These are phyloP conservation scores for Autographa gamma DNA, from an alignment of 2,888 invertebrate genomes.

Conservation along the genomic window DNA sequence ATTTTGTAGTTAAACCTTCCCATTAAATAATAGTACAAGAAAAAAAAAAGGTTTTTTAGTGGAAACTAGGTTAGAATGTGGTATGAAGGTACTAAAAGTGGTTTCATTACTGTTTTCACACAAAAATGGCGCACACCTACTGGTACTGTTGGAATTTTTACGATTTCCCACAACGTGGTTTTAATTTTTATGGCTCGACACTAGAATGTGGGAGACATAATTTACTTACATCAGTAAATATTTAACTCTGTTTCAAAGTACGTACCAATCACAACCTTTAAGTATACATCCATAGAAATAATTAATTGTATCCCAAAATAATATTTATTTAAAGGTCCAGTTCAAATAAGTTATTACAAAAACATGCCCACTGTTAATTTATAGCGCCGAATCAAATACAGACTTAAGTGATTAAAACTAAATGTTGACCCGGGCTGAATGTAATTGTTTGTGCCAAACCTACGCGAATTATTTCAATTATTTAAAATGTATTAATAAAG, in stretches of 20 bases:
- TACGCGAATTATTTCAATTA: background rate
- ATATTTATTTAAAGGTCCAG: conserved; percentile 7
- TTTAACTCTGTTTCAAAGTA: background rate
- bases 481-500: no score
- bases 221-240: background rate
- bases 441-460: background rate
- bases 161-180: background rate
- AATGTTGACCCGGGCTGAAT: background rate
- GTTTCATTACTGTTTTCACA: background rate
- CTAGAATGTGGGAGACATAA: background rate
- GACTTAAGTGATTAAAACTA: background rate
- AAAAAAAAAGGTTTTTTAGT: no score
- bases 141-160: background rate
- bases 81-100: background rate
- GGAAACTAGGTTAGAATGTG: background rate
- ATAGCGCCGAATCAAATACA: background rate
- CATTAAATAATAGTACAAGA: no score
- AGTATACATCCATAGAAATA: conserved; percentile 1
- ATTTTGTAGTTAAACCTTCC: no score
- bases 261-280: background rate
- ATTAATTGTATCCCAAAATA: background rate
- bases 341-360: background rate
- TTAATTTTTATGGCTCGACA: background rate
- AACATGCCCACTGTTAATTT: background rate
- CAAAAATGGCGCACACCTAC: background rate